These are phyloP conservation scores for Chaetodon auriga DNA, from an alignment of 2,113 vertebrate species.

Conservation along the genomic window DNA sequence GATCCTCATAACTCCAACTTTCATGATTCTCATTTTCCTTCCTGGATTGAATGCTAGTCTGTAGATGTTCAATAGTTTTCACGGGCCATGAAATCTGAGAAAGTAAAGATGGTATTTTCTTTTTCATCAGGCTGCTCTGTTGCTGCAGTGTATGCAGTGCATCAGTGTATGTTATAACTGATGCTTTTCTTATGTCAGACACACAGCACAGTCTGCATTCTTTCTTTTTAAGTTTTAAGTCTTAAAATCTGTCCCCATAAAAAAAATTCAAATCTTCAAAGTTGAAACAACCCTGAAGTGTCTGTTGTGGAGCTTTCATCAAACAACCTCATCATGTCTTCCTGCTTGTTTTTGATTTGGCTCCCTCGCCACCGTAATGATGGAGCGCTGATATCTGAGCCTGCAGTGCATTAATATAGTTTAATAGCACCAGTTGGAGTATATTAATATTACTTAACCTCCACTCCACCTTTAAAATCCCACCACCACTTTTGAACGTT, in stretches of 20 bases:
- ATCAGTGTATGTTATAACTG: background rate
- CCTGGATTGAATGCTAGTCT: background rate
- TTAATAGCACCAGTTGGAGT: conserved; percentile 49
- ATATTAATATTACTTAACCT: conserved; percentile 79
- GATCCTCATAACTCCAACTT: conserved; percentile 7
- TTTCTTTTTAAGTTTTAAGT: background rate
- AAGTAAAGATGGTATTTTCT: conserved; percentile 4
- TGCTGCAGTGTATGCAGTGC: background rate
- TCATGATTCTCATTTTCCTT: conserved; percentile 28
- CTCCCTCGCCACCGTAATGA: conserved; percentile 9
- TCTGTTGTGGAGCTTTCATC: background rate
- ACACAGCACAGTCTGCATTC: background rate
- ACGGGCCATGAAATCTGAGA: conserved; percentile 12
- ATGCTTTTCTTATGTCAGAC: background rate
- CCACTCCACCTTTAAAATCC: conserved; percentile 53
- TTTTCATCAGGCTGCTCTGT: conserved; percentile 1
- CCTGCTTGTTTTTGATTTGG: conserved; percentile 31
- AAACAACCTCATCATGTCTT: background rate
- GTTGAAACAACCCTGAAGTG: background rate
- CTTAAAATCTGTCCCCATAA: background rate
- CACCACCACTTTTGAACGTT: conserved; percentile 51
- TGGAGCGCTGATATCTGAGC: conserved; percentile 33
- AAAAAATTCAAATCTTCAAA: background rate
- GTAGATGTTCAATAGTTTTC: background rate
- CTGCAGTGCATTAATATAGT: conserved; percentile 55